Percentiles rank a stretch among this genome's conserved stretches.
Evolutionary conservation across 2,113 vertebrate species (phyloP).

Genomic region (Calonectris borealis): DNA sequence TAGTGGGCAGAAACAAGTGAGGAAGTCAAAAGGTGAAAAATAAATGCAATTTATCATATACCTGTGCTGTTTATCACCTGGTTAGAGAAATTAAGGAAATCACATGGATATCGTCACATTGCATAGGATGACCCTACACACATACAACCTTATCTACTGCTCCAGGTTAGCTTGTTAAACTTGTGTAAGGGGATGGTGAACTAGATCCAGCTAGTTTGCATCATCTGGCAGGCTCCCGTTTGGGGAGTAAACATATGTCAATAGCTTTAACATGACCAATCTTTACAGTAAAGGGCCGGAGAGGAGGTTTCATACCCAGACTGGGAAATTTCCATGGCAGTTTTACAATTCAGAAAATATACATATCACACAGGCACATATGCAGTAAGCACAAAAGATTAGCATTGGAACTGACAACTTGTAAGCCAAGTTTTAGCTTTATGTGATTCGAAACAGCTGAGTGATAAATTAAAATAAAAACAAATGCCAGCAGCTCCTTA

Average conservation of each 20-base stretch:
- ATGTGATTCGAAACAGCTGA: conserved; percentile 58
- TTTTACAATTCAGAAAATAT: conserved; percentile 51
- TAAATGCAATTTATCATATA: conserved; percentile 24
- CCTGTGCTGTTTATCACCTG: conserved; percentile 21
- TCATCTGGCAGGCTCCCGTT: neutral
- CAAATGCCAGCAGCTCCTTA: conserved; percentile 52
- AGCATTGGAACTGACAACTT: conserved; percentile 45
- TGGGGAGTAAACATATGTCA: neutral
- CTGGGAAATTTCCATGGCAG: conserved; percentile 33
- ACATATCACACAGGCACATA: conserved; percentile 35
- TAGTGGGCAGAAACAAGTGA: conserved; percentile 46
- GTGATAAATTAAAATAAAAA: conserved; percentile 59
- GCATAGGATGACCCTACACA: neutral
- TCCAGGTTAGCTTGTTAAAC: neutral
- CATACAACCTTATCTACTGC: neutral
- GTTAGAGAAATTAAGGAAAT: conserved; percentile 16
- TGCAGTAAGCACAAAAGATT: conserved; percentile 23
- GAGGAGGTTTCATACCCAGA: conserved; percentile 5
- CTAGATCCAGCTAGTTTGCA: neutral
- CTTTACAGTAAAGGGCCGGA: neutral
- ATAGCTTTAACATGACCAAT: neutral
- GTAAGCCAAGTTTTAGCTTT: conserved; percentile 50
- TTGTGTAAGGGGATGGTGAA: neutral
- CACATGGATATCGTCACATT: neutral
- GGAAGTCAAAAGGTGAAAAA: conserved; percentile 49